Conservation (phyloP, 2,113 vertebrate genomes). For the Parus major region DNA sequence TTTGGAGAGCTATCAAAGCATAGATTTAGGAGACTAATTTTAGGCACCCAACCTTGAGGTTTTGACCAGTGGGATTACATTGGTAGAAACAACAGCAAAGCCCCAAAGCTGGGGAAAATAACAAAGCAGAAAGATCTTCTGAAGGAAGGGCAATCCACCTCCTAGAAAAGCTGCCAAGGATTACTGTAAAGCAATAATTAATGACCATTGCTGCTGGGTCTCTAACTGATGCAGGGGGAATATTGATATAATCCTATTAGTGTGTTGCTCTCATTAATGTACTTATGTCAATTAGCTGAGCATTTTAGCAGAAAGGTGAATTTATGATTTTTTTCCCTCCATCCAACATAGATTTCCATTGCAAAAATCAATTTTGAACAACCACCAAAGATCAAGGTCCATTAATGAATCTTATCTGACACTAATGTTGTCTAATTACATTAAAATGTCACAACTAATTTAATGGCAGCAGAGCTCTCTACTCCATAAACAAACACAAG, state of each 20-base stretch:
- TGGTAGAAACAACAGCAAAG: not conserved
- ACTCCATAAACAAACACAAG: conserved; percentile 26
- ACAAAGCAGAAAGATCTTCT: conserved; percentile 25
- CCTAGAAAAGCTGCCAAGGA: conserved; percentile 18
- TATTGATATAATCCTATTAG: conserved; percentile 72
- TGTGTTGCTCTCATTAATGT: conserved; percentile 65
- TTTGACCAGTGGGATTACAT: not conserved
- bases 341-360: conserved; percentile 39
- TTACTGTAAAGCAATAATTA: conserved; percentile 66
- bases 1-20: not conserved
- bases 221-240: conserved; percentile 60
- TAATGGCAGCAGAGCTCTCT: conserved; percentile 43
- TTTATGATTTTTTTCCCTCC: conserved; percentile 39
- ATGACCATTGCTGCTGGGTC: conserved; percentile 56
- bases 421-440: conserved; percentile 71
- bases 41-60: not conserved
- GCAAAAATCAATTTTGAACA: conserved; percentile 63
- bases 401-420: conserved; percentile 69
- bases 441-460: conserved; percentile 74
- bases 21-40: not conserved
- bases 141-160: conserved; percentile 23
- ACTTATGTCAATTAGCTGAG: conserved; percentile 72
- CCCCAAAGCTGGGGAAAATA: conserved; percentile 22
- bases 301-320: conserved; percentile 68
- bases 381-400: conserved; percentile 60